phyloP scores from a whole-genome alignment of 1,140 invertebrate genomes.

The Andricus grossulariae region DNA sequence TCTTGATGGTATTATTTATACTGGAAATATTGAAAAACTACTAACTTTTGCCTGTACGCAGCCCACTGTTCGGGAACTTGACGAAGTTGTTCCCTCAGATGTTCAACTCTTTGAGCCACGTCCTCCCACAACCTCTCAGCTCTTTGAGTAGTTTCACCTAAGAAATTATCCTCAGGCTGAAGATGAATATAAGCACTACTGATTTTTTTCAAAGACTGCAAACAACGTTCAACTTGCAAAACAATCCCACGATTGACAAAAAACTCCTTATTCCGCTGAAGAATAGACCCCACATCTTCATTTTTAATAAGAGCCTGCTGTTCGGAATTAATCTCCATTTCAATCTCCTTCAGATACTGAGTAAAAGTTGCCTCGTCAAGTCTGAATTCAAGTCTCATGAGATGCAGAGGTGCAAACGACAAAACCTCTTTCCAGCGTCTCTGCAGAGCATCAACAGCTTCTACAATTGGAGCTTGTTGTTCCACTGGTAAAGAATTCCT shows the following conservation, averaged over 20 bases:
- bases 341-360: slow-evolving; percentile 91
- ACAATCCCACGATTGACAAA: slow-evolving; percentile 84
- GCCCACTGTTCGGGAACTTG: slow-evolving; percentile 94
- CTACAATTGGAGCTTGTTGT: slow-evolving; percentile 82
- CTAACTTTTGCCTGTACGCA: slow-evolving; percentile 85
- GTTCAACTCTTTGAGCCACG: slow-evolving; percentile 82
- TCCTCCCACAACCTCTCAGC: slow-evolving; percentile 86
- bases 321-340: slow-evolving; percentile 90
- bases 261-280: slow-evolving; percentile 86
- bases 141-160: slow-evolving; percentile 81
- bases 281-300: slow-evolving; percentile 86
- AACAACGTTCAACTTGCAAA: slow-evolving; percentile 83
- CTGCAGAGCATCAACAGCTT: slow-evolving; percentile 84
- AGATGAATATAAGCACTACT: slow-evolving; percentile 80
- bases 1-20: background rate
- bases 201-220: slow-evolving; percentile 86
- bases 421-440: slow-evolving; percentile 87
- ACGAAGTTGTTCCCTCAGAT: slow-evolving; percentile 85
- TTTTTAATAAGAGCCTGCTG: slow-evolving; percentile 91
- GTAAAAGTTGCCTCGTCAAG: slow-evolving; percentile 90
- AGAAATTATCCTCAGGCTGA: slow-evolving; percentile 79
- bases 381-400: slow-evolving; percentile 92
- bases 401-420: slow-evolving; percentile 86
- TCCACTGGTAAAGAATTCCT: slow-evolving; percentile 81
- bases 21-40: slow-evolving; percentile 27